phyloP scores from a whole-genome alignment of 2,797 vertebrate species.

The Oryzias sinensis region DNA sequence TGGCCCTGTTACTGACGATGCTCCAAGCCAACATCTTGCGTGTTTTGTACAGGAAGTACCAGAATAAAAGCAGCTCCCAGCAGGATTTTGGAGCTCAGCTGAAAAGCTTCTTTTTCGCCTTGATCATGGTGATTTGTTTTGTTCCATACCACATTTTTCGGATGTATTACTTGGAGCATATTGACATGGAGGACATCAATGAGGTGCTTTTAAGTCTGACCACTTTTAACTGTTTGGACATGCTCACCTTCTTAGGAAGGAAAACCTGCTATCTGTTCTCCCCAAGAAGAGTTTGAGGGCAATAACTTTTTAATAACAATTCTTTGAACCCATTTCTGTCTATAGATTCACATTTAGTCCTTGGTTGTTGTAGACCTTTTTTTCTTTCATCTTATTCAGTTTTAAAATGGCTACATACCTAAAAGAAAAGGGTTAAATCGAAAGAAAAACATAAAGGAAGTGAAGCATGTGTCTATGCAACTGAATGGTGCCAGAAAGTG shows the following conservation, averaged over 20 bases:
- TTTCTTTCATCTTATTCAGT: not conserved
- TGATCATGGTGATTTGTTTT: slow-evolving; percentile 85
- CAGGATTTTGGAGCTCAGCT: slow-evolving; percentile 89
- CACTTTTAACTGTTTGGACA: slow-evolving; percentile 86
- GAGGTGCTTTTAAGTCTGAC: slow-evolving; percentile 89
- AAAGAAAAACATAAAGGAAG: too few species aligned
- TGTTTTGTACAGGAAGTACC: slow-evolving; percentile 68
- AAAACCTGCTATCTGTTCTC: slow-evolving; percentile 53
- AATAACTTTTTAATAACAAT: too few species aligned
- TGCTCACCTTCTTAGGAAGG: slow-evolving; percentile 82
- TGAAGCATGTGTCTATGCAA: too few species aligned
- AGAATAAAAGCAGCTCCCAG: slow-evolving; percentile 66
- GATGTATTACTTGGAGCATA: slow-evolving; percentile 72
- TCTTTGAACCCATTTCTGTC: too few species aligned
- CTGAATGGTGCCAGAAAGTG: too few species aligned
- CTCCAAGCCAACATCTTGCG: slow-evolving; percentile 78
- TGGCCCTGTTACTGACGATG: slow-evolving; percentile 62
- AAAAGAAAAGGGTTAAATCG: too few species aligned
- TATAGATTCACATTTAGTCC: too few species aligned
- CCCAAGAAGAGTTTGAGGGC: not conserved
- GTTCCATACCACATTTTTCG: slow-evolving; percentile 89
- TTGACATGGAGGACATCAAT: slow-evolving; percentile 44
- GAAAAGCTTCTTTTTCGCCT: slow-evolving; percentile 87
- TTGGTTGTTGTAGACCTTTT: not conserved
- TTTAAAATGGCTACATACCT: not conserved